Conservation (phyloP, 2,888 invertebrate genomes). For the Cataglyphis rosenhaueri region DNA sequence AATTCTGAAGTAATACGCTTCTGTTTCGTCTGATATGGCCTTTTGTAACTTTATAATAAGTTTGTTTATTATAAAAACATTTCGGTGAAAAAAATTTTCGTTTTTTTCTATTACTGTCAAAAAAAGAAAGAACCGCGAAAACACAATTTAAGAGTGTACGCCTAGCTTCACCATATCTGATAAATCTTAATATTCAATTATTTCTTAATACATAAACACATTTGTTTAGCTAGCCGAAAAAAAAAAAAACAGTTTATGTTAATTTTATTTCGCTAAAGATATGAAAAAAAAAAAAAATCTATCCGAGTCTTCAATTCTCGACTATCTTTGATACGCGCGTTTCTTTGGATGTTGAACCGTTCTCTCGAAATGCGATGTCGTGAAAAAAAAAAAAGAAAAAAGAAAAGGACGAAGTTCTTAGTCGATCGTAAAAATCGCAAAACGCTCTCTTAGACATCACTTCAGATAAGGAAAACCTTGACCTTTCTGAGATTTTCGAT, state of each 20-base stretch:
- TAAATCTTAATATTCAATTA: not conserved
- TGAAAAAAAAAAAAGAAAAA: slow-evolving; percentile 5
- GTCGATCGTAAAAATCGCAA: slow-evolving; percentile 62
- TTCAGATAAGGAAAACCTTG: slow-evolving; percentile 69
- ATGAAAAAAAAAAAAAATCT: not conserved
- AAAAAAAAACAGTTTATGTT: slow-evolving; percentile 14
- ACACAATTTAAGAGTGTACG: not conserved
- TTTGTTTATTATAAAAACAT: not conserved
- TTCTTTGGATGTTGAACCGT: slow-evolving; percentile 1
- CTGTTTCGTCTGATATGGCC: not conserved
- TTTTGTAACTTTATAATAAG: not conserved
- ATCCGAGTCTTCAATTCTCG: slow-evolving; percentile 16
- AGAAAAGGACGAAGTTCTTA: slow-evolving; percentile 42
- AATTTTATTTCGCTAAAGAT: not conserved
- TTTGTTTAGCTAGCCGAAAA: not conserved
- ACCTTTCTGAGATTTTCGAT: slow-evolving; percentile 66
- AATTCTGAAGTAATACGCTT: slow-evolving; percentile 6
- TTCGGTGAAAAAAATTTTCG: not conserved
- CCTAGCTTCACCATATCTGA: not conserved
- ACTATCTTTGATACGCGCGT: slow-evolving; percentile 13
- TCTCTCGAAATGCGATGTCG: slow-evolving; percentile 16
- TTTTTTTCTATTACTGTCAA: not conserved
- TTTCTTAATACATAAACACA: slow-evolving; percentile 1
- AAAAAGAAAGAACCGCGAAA: not conserved
- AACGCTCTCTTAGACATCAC: slow-evolving; percentile 14